Conservation (phyloP, 2,888 invertebrate genomes). For the Luffia ferchaultella region DNA sequence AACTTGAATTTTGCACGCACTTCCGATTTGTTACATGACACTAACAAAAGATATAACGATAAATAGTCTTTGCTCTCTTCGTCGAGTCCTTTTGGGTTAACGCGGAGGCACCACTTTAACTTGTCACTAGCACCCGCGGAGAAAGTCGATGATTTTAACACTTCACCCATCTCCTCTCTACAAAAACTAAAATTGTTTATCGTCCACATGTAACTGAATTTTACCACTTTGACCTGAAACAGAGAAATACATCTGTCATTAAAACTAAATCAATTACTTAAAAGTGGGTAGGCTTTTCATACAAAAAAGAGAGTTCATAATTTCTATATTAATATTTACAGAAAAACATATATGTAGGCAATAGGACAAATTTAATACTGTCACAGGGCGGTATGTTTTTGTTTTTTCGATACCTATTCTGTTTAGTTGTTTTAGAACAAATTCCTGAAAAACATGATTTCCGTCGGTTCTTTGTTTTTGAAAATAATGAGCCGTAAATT, state of each 20-base stretch:
- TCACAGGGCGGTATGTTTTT: no score
- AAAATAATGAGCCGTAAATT: no score
- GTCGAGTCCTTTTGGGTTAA: constrained; percentile 99
- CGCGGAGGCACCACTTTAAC: constrained; percentile 99
- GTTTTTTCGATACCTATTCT: no score
- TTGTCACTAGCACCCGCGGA: constrained; percentile 99
- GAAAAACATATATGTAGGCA: no score
- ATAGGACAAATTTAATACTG: no score
- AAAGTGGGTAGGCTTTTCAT: no score
- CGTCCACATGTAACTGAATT: constrained; percentile 99
- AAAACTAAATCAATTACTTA: no score
- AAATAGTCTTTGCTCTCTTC: constrained; percentile 99
- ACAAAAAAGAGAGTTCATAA: no score
- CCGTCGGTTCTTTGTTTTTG: no score
- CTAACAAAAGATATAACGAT: constrained; percentile 97
- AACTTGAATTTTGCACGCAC: constrained; percentile 99
- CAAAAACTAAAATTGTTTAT: constrained; percentile 99
- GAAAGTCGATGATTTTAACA: constrained; percentile 99
- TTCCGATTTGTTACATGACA: constrained; percentile 99
- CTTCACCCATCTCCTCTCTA: constrained; percentile 99
- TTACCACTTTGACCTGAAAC: constrained; percentile 98
- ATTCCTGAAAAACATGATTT: no score
- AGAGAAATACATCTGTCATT: constrained; percentile 24
- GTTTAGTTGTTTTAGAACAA: no score
- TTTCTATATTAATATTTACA: no score